Conservation (phyloP, 2,113 vertebrate genomes). For the Chunga burmeisteri region DNA sequence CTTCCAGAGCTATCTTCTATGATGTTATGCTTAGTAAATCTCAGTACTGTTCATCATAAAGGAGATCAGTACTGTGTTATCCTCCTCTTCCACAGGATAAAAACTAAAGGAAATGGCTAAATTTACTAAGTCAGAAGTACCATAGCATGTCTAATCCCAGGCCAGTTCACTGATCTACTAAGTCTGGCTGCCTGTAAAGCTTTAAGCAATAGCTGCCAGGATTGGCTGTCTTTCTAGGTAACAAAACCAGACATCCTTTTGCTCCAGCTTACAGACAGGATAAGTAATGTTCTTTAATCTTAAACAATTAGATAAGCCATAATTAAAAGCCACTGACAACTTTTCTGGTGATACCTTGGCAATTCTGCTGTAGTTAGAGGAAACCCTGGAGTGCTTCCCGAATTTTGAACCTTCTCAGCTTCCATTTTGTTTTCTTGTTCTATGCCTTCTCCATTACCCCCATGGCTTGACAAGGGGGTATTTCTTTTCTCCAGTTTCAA, state of each 20-base stretch:
- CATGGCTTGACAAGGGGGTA: not conserved
- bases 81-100: not conserved
- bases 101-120: not conserved
- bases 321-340: not conserved
- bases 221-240: not conserved
- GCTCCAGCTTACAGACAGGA: not conserved
- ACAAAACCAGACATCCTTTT: not conserved
- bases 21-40: not conserved
- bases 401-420: not conserved
- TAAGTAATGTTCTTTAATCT: not conserved
- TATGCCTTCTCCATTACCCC: not conserved
- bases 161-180: not conserved
- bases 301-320: not conserved
- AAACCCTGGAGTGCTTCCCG: not conserved
- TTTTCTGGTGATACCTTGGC: slow-evolving; percentile 19
- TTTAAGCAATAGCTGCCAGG: not conserved
- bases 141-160: not conserved
- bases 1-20: not conserved
- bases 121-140: not conserved
- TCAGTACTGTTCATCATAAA: not conserved
- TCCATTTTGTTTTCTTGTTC: not conserved
- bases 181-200: not conserved
- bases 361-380: not conserved
- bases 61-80: not conserved
- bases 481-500: not conserved